phyloP scores from a whole-genome alignment of 2,888 invertebrate species.

The Metellina segmentata region DNA sequence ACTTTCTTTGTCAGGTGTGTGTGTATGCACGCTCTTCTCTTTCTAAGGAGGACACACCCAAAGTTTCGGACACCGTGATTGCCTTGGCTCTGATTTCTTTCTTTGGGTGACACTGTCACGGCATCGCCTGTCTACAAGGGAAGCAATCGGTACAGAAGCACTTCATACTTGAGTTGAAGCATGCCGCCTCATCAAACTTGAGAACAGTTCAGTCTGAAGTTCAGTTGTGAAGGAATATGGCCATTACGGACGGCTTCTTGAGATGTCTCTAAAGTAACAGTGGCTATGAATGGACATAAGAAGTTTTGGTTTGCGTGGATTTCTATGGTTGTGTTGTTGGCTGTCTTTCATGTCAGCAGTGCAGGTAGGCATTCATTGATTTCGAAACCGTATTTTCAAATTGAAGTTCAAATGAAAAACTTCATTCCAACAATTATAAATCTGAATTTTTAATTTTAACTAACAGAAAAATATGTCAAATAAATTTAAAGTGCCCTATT shows the following conservation, averaged over 20 bases:
- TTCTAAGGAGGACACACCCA: conserved; percentile 64
- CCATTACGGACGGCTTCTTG: background rate
- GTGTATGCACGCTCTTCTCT: conserved; percentile 25
- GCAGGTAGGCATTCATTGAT: background rate
- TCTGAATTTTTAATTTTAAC: no score
- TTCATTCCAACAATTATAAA: no score
- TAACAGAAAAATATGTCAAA: no score
- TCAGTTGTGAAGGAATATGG: background rate
- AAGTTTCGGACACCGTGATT: conserved; percentile 40
- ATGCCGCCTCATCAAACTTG: background rate
- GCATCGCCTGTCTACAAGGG: conserved; percentile 3
- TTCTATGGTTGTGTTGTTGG: background rate
- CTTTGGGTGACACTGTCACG: conserved; percentile 57
- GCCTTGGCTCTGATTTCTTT: conserved; percentile 16
- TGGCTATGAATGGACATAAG: background rate
- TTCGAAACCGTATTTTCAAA: no score
- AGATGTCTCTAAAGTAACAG: background rate
- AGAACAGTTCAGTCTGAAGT: background rate
- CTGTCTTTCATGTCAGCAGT: background rate
- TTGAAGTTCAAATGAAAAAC: no score
- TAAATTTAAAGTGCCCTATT: no score
- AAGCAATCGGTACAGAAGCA: background rate
- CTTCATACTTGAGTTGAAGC: background rate
- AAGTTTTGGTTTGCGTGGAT: background rate
- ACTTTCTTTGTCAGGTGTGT: conserved; percentile 44